Base-by-base conservation (phyloP, 35 echinoderm and acorn worm genomes). In the Hemicentrotus pulcherrimus region DNA sequence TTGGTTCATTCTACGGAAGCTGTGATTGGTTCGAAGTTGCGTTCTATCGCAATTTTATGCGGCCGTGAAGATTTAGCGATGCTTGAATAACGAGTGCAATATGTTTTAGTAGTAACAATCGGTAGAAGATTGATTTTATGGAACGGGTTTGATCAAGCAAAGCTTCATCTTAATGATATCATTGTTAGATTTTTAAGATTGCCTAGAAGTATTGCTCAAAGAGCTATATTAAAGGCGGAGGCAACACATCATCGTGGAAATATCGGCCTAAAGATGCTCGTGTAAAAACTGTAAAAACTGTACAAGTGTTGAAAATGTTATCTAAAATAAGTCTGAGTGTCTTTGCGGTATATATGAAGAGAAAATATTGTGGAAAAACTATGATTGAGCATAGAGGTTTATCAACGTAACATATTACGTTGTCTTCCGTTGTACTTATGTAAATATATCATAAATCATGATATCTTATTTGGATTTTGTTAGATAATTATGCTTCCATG, bases 71-170 rank as follows among this genome's bases (percentile, higher is more conserved):
- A 5, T 78, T 78, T 22, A 28, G 65, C 65, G 65, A 78, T 78
- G 65, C 65, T 22, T 78, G 65, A 78, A n/a, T 78, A 78, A 78
- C 65, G 65, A 78, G 65, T 78, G 65, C 65, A 78, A 78, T 78
- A 78, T 78, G 19, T 78, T 78, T 78, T 78, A 24, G 24, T 78
- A 78, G 65, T 78, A 78, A 78, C 65, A 78, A 78, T 78, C 65
- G 19, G 24, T 28, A 28, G 65, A 7, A 28, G 65, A 78, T 78
- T 78, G 65, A 8, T 78, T 15, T 78, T 6, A 28, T 28, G 18
- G 65, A 78, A 78, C 65, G 65, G 65, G 65, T 78, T 78, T 24
- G 22, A n/a, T 78, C 22, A 78, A 78, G 65, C 65, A n/a, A 78
- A 78, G 22, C 24, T 28, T 78, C 65, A 78, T 78, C 19, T 78